Conservation (phyloP, 2,888 invertebrate species). For the Pyrochroa serraticornis region DNA sequence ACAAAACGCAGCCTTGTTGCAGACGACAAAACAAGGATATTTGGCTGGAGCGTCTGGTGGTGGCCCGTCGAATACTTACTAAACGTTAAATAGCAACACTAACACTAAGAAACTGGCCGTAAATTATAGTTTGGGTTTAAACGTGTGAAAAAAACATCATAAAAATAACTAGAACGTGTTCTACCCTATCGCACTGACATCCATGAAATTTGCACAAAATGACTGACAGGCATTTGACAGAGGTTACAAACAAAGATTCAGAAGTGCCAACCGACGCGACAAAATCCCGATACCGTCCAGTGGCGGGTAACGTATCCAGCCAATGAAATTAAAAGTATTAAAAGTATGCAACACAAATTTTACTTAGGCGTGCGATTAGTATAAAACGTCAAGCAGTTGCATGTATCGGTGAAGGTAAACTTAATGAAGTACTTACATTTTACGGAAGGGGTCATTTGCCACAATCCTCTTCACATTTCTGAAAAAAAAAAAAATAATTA, state of each 20-base stretch:
- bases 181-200: constrained; percentile 27
- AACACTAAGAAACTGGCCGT: constrained; percentile 14
- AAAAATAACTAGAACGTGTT: constrained; percentile 36
- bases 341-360: too few relatives aligned
- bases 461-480: too few relatives aligned
- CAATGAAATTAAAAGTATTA: too few relatives aligned
- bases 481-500: too few relatives aligned
- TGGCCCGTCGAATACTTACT: constrained; percentile 18
- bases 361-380: too few relatives aligned
- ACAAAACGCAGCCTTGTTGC: constrained; percentile 17
- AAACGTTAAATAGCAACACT: constrained; percentile 24
- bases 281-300: constrained; percentile 2
- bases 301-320: too few relatives aligned
- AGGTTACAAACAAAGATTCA: constrained; percentile 29
- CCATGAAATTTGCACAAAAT: constrained; percentile 37
- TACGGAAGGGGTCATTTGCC: too few relatives aligned
- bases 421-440: too few relatives aligned
- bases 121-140: constrained; percentile 20
- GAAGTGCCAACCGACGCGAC: background rate
- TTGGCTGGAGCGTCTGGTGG: constrained; percentile 2
- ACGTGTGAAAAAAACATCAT: constrained; percentile 32
- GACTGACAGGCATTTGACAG: constrained; percentile 31
- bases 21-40: constrained; percentile 9
- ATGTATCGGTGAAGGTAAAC: too few relatives aligned
- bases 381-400: too few relatives aligned